Evolutionary conservation across 2,888 invertebrate genomes (phyloP).

Genomic region (Hydroisotoma schaefferi): DNA sequence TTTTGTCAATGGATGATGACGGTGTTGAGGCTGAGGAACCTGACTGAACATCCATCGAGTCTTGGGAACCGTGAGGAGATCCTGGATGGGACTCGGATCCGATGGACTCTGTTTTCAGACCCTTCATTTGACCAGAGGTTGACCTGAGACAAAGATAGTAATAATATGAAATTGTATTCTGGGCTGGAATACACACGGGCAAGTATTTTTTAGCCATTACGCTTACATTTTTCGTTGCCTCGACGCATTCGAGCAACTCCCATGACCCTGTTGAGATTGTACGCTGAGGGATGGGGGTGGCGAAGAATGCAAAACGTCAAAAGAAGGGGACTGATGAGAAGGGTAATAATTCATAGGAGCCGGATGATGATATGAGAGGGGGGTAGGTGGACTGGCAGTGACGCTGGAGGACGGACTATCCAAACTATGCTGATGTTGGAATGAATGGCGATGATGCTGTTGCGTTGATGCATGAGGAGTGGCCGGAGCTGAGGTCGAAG

Average conservation of each 20-base stretch:
- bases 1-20: constrained; percentile 54
- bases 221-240: neutral
- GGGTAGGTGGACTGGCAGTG: constrained; percentile 26
- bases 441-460: constrained; percentile 20
- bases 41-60: neutral
- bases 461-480: constrained; percentile 39
- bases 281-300: constrained; percentile 4
- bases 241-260: constrained; percentile 49
- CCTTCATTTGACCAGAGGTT: neutral
- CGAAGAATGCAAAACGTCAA: constrained; percentile 26
- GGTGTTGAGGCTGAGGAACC: constrained; percentile 17
- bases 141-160: neutral
- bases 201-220: constrained; percentile 12
- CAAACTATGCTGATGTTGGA: constrained; percentile 19
- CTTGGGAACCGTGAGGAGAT: neutral
- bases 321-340: constrained; percentile 31
- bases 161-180: too few species aligned
- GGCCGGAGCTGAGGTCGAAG: constrained; percentile 21
- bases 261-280: constrained; percentile 19
- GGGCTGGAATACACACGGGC: too few species aligned
- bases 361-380: constrained; percentile 39
- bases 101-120: neutral
- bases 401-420: constrained; percentile 27
- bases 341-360: constrained; percentile 37
- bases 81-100: neutral